A percentile compares a stretch with the other conserved stretches of the same genome.
Evolutionary conservation across 2,113 vertebrate genomes (phyloP).

Genomic region (Myxocyprinus asiaticus): DNA sequence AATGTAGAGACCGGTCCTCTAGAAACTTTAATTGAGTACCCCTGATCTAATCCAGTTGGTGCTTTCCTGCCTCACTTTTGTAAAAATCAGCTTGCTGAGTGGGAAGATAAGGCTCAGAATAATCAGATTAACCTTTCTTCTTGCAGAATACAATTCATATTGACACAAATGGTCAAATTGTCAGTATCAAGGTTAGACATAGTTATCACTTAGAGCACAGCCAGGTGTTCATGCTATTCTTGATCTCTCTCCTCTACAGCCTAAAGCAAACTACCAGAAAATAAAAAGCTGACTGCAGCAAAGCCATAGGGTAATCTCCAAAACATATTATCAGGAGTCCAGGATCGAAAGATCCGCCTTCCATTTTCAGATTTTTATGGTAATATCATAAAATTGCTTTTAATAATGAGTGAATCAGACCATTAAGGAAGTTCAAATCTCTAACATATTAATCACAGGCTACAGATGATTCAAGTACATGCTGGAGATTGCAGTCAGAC

Average conservation of each 20-base stretch:
- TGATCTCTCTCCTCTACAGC: not conserved
- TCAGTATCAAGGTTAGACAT: not conserved
- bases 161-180: not conserved
- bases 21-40: not conserved
- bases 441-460: conserved; percentile 1
- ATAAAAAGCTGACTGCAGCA: not conserved
- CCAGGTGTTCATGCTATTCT: not conserved
- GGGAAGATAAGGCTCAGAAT: not conserved
- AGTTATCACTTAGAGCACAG: not conserved
- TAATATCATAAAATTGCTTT: not conserved
- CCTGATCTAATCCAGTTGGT: conserved; percentile 4
- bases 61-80: not conserved
- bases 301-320: not conserved
- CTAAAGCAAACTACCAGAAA: not conserved
- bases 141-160: conserved; percentile 8
- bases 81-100: not conserved
- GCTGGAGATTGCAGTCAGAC: conserved; percentile 23
- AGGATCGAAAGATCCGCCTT: not conserved
- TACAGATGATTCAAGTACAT: conserved; percentile 6
- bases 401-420: not conserved
- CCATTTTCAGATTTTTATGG: not conserved
- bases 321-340: not conserved
- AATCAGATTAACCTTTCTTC: conserved; percentile 7
- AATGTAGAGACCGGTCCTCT: no score
- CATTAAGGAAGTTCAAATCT: not conserved